Conservation (phyloP, 2,888 invertebrate genomes). For the Cacoxenus indagator region DNA sequence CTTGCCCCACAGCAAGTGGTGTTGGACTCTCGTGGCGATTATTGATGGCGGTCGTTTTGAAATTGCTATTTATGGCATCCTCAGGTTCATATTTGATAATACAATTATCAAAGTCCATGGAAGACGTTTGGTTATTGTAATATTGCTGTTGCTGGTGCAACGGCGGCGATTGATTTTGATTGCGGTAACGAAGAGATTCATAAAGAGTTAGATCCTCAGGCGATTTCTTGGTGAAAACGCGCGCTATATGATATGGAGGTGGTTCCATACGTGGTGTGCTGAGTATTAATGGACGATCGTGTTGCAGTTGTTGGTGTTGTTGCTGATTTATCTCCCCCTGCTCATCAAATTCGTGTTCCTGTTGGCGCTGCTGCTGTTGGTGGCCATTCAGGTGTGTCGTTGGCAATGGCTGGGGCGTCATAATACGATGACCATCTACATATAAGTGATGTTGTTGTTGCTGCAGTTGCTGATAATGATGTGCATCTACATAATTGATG, state of each 20-base stretch:
- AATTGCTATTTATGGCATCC: constrained; percentile 54
- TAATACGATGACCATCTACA: constrained; percentile 35
- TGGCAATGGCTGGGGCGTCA: constrained; percentile 41
- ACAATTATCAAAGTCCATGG: constrained; percentile 10
- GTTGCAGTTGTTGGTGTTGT: constrained; percentile 37
- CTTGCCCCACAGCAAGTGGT: neutral
- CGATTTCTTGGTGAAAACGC: constrained; percentile 83
- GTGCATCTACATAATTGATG: constrained; percentile 48
- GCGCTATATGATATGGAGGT: constrained; percentile 88
- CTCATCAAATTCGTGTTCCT: constrained; percentile 17
- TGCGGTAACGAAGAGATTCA: constrained; percentile 65
- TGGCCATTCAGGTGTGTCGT: constrained; percentile 54
- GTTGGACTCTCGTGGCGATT: constrained; percentile 29
- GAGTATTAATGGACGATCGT: constrained; percentile 25
- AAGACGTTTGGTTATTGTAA: constrained; percentile 34
- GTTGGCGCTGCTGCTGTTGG: constrained; percentile 32
- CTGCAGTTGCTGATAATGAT: constrained; percentile 48
- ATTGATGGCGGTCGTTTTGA: constrained; percentile 55
- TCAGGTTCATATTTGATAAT: constrained; percentile 21
- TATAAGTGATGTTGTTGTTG: constrained; percentile 29
- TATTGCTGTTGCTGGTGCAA: constrained; percentile 43
- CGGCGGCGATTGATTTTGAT: constrained; percentile 24
- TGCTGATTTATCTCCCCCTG: constrained; percentile 35
- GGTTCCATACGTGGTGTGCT: constrained; percentile 72
- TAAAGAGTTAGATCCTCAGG: constrained; percentile 66